phyloP scores from a whole-genome alignment of 2,888 invertebrate species.

The Mythimna pallens region DNA sequence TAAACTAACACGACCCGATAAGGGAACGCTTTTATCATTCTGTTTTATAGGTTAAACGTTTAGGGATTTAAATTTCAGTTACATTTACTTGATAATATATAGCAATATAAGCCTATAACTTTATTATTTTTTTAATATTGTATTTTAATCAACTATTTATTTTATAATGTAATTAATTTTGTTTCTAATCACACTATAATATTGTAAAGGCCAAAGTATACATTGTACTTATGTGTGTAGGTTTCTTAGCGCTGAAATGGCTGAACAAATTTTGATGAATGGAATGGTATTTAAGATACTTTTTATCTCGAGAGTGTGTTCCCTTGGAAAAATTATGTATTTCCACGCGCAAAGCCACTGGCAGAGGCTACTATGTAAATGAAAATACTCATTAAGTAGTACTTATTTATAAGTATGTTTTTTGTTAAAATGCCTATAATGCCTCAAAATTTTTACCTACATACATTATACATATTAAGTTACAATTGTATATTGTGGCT shows the following conservation, averaged over 20 bases:
- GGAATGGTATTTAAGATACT: too few relatives aligned
- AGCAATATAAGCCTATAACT: neutral
- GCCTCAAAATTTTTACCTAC: neutral
- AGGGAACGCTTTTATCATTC: conserved; percentile 36
- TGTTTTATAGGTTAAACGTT: conserved; percentile 24
- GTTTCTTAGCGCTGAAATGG: too few relatives aligned
- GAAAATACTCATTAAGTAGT: neutral
- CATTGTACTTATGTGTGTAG: too few relatives aligned
- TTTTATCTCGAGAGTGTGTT: too few relatives aligned
- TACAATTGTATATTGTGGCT: neutral
- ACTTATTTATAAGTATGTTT: neutral
- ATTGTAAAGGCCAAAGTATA: too few relatives aligned
- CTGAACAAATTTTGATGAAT: too few relatives aligned
- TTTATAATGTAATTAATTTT: too few relatives aligned
- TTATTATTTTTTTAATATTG: neutral
- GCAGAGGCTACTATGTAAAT: neutral
- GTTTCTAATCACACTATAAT: too few relatives aligned
- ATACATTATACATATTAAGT: too few relatives aligned
- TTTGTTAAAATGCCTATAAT: neutral
- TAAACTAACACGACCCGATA: conserved; percentile 55
- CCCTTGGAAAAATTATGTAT: too few relatives aligned
- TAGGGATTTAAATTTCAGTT: conserved; percentile 20
- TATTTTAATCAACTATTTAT: too few relatives aligned
- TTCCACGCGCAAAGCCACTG: too few relatives aligned
- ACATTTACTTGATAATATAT: conserved; percentile 14